These are phyloP conservation scores for Leuciscus idus DNA, from an alignment of 2,113 vertebrate genomes.

Conservation along the genomic window DNA sequence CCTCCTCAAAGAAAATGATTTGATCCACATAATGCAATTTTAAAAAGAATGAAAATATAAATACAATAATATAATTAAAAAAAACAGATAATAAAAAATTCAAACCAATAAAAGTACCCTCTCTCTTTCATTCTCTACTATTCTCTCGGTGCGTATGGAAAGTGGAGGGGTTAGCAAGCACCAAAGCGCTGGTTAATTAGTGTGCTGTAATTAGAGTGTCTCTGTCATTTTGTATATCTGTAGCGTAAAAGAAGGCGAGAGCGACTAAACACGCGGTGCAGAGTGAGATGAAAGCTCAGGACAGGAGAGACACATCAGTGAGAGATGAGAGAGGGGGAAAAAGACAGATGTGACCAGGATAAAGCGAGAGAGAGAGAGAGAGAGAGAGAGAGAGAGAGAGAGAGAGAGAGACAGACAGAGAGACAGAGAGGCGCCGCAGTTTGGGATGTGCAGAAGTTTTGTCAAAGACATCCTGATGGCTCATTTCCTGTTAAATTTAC, in stretches of 20 bases:
- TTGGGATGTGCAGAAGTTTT: constrained; percentile 56
- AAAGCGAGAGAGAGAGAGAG: constrained; percentile 39
- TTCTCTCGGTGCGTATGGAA: background rate
- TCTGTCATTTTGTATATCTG: constrained; percentile 64
- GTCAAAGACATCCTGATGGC: constrained; percentile 39
- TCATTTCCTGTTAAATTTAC: constrained; percentile 56
- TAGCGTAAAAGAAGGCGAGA: constrained; percentile 51
- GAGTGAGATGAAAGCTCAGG: constrained; percentile 25
- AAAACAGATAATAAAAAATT: background rate
- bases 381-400: constrained; percentile 19
- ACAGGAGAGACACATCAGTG: constrained; percentile 43
- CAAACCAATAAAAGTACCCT: background rate
- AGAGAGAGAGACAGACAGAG: constrained; percentile 22
- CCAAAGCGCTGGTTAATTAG: constrained; percentile 62
- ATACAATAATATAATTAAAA: background rate
- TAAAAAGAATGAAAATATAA: background rate
- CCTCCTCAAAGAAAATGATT: background rate
- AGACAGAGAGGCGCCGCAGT: constrained; percentile 23
- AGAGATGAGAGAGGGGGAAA: constrained; percentile 45
- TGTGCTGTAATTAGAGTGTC: constrained; percentile 62
- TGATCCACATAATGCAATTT: background rate
- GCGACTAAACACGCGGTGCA: constrained; percentile 45
- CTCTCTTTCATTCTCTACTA: constrained; percentile 5
- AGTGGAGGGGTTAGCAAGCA: constrained; percentile 33
- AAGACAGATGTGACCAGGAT: background rate